phyloP scores from a whole-genome alignment of 2,113 vertebrate species.

The Progne subis region DNA sequence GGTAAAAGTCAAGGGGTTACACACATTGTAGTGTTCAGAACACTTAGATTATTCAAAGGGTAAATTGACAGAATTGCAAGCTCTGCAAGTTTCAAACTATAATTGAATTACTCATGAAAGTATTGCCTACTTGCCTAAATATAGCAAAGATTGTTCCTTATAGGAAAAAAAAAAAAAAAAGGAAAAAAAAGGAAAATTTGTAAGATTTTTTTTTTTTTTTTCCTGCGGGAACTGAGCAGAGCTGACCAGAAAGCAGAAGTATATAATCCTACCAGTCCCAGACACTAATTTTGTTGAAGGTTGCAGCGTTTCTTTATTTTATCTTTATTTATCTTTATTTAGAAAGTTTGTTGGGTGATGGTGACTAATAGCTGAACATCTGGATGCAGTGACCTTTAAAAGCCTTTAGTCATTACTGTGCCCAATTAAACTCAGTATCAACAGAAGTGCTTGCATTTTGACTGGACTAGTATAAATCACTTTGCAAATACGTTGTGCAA shows the following conservation, averaged over 20 bases:
- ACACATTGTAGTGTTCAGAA: not conserved
- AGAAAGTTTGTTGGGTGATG: constrained; percentile 74
- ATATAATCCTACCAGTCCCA: constrained; percentile 65
- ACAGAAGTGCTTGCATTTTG: constrained; percentile 76
- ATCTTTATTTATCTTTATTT: constrained; percentile 79
- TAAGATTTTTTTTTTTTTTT: constrained; percentile 45
- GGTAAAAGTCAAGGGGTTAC: not conserved
- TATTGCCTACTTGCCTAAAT: not conserved
- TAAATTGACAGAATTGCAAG: not conserved
- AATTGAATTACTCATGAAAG: not conserved
- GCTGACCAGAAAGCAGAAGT: constrained; percentile 70
- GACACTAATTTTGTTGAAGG: constrained; percentile 73
- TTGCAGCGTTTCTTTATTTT: constrained; percentile 75
- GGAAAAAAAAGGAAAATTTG: constrained; percentile 37
- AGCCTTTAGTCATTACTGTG: constrained; percentile 77
- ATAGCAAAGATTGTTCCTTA: not conserved
- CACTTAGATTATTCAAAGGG: not conserved
- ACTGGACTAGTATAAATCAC: constrained; percentile 75
- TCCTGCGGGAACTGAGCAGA: constrained; percentile 49
- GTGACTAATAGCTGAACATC: constrained; percentile 82
- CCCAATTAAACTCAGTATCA: constrained; percentile 79
- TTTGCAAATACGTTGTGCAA: constrained; percentile 61
- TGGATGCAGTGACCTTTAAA: constrained; percentile 80
- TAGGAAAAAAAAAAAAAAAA: constrained; percentile 19
- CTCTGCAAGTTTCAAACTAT: not conserved